Percentiles rank a stretch among this genome's conserved stretches.
Evolutionary conservation across 2,113 vertebrate species (phyloP).

Genomic region (Gopherus evgoodei): DNA sequence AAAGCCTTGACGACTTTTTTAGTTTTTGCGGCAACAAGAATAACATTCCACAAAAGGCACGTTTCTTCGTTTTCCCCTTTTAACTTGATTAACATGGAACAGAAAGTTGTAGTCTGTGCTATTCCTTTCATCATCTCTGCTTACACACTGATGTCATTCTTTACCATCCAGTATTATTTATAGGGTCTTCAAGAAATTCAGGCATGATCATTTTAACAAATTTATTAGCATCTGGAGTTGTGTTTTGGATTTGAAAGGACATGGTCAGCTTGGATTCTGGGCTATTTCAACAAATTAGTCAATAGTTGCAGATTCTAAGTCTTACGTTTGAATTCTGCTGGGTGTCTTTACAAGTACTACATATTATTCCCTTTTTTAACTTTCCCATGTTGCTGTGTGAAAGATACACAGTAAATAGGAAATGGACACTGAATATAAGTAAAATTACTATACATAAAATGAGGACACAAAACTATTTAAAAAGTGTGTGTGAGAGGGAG

Average conservation of each 20-base stretch:
- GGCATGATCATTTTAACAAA: neutral
- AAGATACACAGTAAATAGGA: neutral
- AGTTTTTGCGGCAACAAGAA: neutral
- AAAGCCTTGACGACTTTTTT: neutral
- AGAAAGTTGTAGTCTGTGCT: neutral
- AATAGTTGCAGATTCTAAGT: neutral
- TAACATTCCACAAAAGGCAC: neutral
- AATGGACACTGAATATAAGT: neutral
- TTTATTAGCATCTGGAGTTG: neutral
- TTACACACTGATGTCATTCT: neutral
- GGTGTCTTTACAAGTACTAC: neutral
- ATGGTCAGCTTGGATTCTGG: neutral
- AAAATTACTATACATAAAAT: constrained; percentile 11
- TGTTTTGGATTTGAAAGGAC: neutral
- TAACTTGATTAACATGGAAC: neutral
- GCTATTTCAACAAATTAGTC: neutral
- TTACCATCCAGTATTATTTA: neutral
- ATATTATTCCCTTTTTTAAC: neutral
- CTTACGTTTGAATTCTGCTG: neutral
- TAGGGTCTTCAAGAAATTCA: neutral
- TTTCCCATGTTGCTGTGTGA: neutral
- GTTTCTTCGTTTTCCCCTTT: neutral
- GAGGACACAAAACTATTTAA: neutral
- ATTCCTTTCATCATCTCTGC: neutral
- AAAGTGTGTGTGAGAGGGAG: no score